These are phyloP conservation scores for Nerophis lumbriciformis DNA, from an alignment of 2,113 vertebrate species.

Conservation along the genomic window DNA sequence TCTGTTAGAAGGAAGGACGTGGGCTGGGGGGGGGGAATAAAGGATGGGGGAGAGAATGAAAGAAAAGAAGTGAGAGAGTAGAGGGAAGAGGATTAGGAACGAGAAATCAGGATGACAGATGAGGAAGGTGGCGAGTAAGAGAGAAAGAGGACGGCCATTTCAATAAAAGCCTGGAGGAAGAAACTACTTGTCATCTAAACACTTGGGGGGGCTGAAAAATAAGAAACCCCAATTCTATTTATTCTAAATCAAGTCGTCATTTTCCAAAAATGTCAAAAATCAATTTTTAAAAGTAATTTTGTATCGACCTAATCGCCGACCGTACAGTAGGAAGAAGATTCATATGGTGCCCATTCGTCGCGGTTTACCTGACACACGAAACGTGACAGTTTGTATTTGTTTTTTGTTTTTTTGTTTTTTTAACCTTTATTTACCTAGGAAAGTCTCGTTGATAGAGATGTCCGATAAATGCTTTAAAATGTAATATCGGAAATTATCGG, in stretches of 20 bases:
- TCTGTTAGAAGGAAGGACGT: slow-evolving; percentile 60
- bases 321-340: too few relatives aligned
- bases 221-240: not conserved
- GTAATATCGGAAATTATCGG: too few relatives aligned
- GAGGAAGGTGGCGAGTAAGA: slow-evolving; percentile 37
- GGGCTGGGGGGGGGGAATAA: slow-evolving; percentile 14
- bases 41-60: slow-evolving; percentile 26
- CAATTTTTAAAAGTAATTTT: not conserved
- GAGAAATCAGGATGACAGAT: slow-evolving; percentile 46
- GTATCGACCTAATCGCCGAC: too few relatives aligned
- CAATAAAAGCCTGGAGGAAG: slow-evolving; percentile 35
- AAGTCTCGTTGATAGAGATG: too few relatives aligned
- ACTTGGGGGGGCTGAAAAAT: not conserved
- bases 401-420: too few relatives aligned
- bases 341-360: too few relatives aligned
- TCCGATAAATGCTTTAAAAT: too few relatives aligned
- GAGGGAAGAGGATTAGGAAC: slow-evolving; percentile 46
- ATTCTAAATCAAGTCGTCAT: too few relatives aligned
- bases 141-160: slow-evolving; percentile 23
- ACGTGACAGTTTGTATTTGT: too few relatives aligned
- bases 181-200: slow-evolving; percentile 4
- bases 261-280: not conserved
- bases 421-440: too few relatives aligned
- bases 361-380: too few relatives aligned
- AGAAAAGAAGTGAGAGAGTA: slow-evolving; percentile 6